A percentile compares a stretch with the other conserved stretches of the same genome.
Conservation (phyloP, 2,888 invertebrate species). For the Nemoura dubitans region DNA sequence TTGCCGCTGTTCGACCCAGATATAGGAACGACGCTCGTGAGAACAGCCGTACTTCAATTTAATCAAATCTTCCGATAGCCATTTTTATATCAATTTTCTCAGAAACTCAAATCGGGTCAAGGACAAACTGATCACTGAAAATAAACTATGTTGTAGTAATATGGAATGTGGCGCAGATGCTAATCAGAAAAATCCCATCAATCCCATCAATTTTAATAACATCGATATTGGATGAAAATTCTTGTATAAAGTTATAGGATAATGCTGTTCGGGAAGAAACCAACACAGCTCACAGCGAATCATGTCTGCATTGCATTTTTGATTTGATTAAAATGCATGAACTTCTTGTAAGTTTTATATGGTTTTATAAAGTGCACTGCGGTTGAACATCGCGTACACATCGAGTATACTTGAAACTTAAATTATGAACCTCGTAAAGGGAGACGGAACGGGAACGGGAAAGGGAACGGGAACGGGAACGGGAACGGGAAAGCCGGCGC, state of each 20-base stretch:
- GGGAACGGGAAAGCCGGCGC: too few relatives aligned
- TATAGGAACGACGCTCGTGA: not conserved
- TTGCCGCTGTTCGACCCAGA: too few relatives aligned
- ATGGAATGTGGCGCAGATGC: not conserved
- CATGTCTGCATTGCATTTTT: constrained; percentile 17
- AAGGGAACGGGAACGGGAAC: too few relatives aligned
- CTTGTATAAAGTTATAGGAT: not conserved
- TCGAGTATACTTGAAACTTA: not conserved
- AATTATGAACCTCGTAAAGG: constrained; percentile 5
- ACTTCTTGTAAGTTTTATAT: constrained; percentile 1
- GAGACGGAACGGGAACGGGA: too few relatives aligned
- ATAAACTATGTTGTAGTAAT: not conserved
- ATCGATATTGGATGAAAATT: constrained; percentile 15
- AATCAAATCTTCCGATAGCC: not conserved
- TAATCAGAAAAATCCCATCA: not conserved
- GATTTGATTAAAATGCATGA: constrained; percentile 17
- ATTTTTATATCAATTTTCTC: constrained; percentile 13
- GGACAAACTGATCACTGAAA: not conserved
- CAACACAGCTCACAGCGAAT: not conserved
- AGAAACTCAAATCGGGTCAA: not conserved
- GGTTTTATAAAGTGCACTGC: not conserved
- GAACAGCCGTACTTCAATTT: not conserved
- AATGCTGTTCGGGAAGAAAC: not conserved
- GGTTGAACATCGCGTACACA: not conserved
- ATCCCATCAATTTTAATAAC: constrained; percentile 10